phyloP scores from a whole-genome alignment of 2,888 invertebrate genomes.

The Drosophila kokeensis region DNA sequence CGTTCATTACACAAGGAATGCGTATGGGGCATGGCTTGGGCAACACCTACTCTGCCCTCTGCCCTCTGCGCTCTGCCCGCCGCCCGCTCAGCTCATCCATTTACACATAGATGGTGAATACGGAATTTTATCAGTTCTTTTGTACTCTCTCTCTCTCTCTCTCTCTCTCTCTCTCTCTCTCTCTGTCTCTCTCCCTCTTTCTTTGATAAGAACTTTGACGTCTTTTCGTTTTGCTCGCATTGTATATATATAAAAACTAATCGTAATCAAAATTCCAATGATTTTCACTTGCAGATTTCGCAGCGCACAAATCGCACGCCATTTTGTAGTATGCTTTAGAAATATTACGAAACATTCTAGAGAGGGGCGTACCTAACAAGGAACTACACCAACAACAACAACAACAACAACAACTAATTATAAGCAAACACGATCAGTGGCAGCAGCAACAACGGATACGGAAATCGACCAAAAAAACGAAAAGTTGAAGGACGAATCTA shows the following conservation, averaged over 20 bases:
- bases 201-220: slow-evolving; percentile 37
- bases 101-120: slow-evolving; percentile 1
- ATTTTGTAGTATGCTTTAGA: slow-evolving; percentile 70
- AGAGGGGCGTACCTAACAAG: slow-evolving; percentile 34
- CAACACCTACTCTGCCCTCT: slow-evolving; percentile 1
- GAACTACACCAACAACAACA: slow-evolving; percentile 8
- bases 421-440: slow-evolving; percentile 2
- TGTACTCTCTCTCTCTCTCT: not conserved
- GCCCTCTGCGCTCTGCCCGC: slow-evolving; percentile 1
- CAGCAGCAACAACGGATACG: slow-evolving; percentile 1
- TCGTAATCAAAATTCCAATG: slow-evolving; percentile 55
- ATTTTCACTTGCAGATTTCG: slow-evolving; percentile 72
- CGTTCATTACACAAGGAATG: slow-evolving; percentile 59
- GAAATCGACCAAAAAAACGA: slow-evolving; percentile 1
- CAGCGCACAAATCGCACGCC: slow-evolving; percentile 70
- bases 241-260: slow-evolving; percentile 31
- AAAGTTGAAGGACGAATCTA: not conserved
- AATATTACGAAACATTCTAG: slow-evolving; percentile 70
- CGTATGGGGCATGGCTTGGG: slow-evolving; percentile 19
- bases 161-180: not conserved
- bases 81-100: not conserved
- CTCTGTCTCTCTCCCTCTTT: not conserved
- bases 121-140: slow-evolving; percentile 11
- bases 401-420: slow-evolving; percentile 10
- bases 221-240: slow-evolving; percentile 33